Evolutionary conservation across 92 coral and sea anemone species (phyloP).

Genomic region (Zoanthus solanderi): DNA sequence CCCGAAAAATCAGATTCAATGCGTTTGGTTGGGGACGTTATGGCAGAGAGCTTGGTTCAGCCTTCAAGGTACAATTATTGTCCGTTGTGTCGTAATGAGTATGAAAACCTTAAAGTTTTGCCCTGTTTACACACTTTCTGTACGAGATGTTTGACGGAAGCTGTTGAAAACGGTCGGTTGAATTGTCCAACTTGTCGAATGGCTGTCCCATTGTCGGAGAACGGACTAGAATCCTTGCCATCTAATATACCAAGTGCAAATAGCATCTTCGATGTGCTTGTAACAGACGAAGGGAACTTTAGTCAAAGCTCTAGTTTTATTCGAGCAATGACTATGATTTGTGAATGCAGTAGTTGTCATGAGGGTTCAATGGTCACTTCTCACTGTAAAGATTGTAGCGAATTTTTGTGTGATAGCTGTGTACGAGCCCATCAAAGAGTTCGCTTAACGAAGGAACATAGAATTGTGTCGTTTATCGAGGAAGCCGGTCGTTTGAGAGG

Average conservation of each 20-base stretch:
- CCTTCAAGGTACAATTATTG: constrained; percentile 77
- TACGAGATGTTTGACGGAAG: constrained; percentile 89
- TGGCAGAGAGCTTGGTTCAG: constrained; percentile 97
- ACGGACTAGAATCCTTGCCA: constrained; percentile 89
- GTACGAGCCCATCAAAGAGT: constrained; percentile 96
- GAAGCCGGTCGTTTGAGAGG: constrained; percentile 76
- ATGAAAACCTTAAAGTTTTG: constrained; percentile 94
- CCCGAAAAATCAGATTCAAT: constrained; percentile 76
- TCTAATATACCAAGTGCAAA: constrained; percentile 73
- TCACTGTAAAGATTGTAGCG: constrained; percentile 91
- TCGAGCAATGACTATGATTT: constrained; percentile 79
- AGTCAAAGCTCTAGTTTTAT: constrained; percentile 74
- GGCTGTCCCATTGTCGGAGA: constrained; percentile 89
- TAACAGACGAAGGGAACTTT: constrained; percentile 79
- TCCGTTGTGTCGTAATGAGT: constrained; percentile 88
- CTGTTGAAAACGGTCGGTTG: constrained; percentile 91
- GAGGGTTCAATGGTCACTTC: constrained; percentile 96
- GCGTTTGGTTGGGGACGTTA: constrained; percentile 91
- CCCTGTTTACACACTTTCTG: constrained; percentile 99
- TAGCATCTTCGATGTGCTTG: constrained; percentile 87
- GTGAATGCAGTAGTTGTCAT: constrained; percentile 92
- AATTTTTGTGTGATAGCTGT: constrained; percentile 91
- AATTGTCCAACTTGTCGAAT: constrained; percentile 91
- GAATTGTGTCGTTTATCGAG: constrained; percentile 86
- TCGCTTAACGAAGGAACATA: constrained; percentile 95